Conservation (phyloP, 2,797 vertebrate genomes). For the Petrocephalus schoutedeni region DNA sequence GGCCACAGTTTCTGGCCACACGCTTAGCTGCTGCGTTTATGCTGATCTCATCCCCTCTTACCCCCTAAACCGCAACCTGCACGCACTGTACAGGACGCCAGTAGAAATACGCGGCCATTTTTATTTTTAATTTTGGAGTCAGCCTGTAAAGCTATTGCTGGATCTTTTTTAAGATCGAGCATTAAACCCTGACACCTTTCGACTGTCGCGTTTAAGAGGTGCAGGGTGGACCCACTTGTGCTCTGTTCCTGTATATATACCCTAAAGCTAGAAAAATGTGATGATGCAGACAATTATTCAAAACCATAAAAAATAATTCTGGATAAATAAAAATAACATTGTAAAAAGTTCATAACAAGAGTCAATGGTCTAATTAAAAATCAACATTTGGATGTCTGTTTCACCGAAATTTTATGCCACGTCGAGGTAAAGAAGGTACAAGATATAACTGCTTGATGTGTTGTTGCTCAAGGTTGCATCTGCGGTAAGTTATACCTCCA, state of each 20-base stretch:
- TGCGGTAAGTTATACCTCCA: not conserved
- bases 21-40: not conserved
- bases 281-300: not conserved
- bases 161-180: not conserved
- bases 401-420: not conserved
- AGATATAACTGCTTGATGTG: not conserved
- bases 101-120: not conserved
- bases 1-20: not conserved
- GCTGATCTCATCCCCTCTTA: not conserved
- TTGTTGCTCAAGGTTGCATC: not conserved
- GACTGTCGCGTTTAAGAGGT: not conserved
- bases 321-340: not conserved
- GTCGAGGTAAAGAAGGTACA: not conserved
- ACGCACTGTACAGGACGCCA: not conserved
- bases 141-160: not conserved
- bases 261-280: not conserved
- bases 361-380: not conserved
- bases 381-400: no score
- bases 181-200: not conserved
- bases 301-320: not conserved
- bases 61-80: not conserved
- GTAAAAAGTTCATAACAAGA: not conserved
- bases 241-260: not conserved
- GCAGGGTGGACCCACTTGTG: not conserved
- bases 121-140: not conserved